These are phyloP conservation scores for Phrynosoma blainvillii DNA, from an alignment of 2,113 vertebrate species.

Conservation along the genomic window DNA sequence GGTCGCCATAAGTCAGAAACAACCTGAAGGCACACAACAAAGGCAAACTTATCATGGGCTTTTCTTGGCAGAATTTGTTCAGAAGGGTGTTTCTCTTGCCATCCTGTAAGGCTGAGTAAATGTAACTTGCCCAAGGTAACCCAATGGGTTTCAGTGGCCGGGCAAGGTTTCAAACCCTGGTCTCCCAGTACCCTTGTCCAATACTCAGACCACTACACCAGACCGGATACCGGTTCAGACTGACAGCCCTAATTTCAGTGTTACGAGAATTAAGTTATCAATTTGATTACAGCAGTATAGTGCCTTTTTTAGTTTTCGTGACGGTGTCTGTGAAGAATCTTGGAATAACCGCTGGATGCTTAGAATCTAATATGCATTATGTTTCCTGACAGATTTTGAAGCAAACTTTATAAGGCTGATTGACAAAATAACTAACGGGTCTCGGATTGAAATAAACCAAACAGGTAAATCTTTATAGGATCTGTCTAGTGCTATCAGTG, in stretches of 20 bases:
- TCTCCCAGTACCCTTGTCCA: too few relatives aligned
- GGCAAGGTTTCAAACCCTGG: too few relatives aligned
- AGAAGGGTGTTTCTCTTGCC: too few relatives aligned
- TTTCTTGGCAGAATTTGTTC: too few relatives aligned
- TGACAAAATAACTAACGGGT: conserved; percentile 97
- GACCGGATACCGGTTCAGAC: neutral
- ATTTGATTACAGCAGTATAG: neutral
- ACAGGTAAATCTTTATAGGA: conserved; percentile 81
- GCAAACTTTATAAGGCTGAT: conserved; percentile 94
- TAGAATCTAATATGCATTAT: neutral
- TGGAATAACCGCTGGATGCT: neutral
- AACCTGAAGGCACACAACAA: too few relatives aligned
- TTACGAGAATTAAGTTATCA: neutral
- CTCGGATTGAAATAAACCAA: conserved; percentile 96
- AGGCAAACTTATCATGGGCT: too few relatives aligned
- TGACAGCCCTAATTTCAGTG: neutral
- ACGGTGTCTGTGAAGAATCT: neutral
- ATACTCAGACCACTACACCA: too few relatives aligned
- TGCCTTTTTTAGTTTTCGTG: neutral
- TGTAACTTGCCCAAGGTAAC: too few relatives aligned
- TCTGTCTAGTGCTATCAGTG: neutral
- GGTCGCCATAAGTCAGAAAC: too few relatives aligned
- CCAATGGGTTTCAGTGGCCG: too few relatives aligned
- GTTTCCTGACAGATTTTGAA: conserved; percentile 87
- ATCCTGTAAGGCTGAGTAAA: too few relatives aligned